These are phyloP conservation scores for Lymantria dispar DNA, from an alignment of 2,888 invertebrate species.

Conservation along the genomic window DNA sequence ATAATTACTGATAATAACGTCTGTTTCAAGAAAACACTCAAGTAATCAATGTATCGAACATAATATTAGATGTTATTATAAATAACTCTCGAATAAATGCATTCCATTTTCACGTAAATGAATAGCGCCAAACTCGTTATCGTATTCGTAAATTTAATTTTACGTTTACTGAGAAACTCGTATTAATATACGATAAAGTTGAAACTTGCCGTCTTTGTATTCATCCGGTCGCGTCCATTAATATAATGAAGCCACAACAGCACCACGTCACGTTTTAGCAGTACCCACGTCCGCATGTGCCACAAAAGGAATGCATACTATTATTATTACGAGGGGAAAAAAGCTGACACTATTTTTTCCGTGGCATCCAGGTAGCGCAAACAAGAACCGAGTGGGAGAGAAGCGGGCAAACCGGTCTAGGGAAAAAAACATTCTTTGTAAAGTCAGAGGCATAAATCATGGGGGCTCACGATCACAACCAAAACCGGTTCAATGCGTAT, in stretches of 20 bases:
- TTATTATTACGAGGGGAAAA: conserved; percentile 73
- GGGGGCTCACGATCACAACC: conserved; percentile 73
- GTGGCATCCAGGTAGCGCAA: conserved; percentile 71
- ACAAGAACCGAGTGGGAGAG: conserved; percentile 58
- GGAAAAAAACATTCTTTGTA: conserved; percentile 60
- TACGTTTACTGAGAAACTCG: conserved; percentile 56
- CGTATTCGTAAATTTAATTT: conserved; percentile 56
- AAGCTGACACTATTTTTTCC: conserved; percentile 71
- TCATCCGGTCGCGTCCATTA: conserved; percentile 76
- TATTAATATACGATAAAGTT: conserved; percentile 66
- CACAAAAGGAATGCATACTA: conserved; percentile 77
- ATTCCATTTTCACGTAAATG: conserved; percentile 17
- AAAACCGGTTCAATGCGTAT: conserved; percentile 62
- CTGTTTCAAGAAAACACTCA: no score
- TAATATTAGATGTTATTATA: background rate
- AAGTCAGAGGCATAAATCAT: conserved; percentile 76
- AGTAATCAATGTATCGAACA: background rate
- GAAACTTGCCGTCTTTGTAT: conserved; percentile 74
- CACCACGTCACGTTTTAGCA: conserved; percentile 69
- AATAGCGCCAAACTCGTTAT: conserved; percentile 23
- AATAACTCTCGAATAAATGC: background rate
- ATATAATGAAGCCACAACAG: conserved; percentile 77
- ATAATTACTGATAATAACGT: no score
- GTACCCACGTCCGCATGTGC: conserved; percentile 73
- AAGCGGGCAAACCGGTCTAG: conserved; percentile 65